Base-by-base conservation (phyloP, 2,113 vertebrate species). In the Corynorhinus townsendii region DNA sequence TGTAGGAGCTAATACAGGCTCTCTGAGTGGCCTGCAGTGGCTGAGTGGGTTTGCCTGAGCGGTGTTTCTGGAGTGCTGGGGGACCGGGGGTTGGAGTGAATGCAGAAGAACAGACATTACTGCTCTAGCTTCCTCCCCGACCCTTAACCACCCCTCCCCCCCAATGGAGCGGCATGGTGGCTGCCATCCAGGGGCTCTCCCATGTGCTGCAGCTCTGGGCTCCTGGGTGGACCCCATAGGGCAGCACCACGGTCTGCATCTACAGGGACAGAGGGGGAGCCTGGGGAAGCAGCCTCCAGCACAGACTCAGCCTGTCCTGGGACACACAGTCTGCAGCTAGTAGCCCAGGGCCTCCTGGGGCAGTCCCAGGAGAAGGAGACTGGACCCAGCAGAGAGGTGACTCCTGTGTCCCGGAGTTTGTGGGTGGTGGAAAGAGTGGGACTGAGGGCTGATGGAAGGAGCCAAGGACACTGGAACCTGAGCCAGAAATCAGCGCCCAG, bases 121-220 rank as follows among this genome's bases (percentile, higher is more conserved):
- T 1, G 5, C 0, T 8, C 28, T 12, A 3, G 3, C 49, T 35
- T 56, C 28, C 0, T 7, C 35, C 0, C 0, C 0, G 30, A 5
- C 30, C 30, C 2, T 12, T 30, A 33, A 4, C 2, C 56, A 4
- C 9, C 11, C 56, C 24, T 10, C 22, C 56, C 22, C 8, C 22
- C 9, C 56, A 1, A 28, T 28, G 24, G 56, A 59, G 4, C 0
- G 2, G 69, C 90, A 26, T 20, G 30, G 19, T 15, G 40, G 40
- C 66, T 4, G 22, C 24, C 7, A 1, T 76, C 45, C n/a, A 22
- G 12, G 43, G 47, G 9, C 26, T 10, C 66, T 45, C 2, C 11
- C 11, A 4, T 10, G 10, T 4, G 7, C 73, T 1, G 15, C 64
- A 19, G 20, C 47, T 35, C 40, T 1, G 38, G 66, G 40, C 1